Conservation (phyloP, 2,797 vertebrate genomes). For the Cyprinodon diabolis region DNA sequence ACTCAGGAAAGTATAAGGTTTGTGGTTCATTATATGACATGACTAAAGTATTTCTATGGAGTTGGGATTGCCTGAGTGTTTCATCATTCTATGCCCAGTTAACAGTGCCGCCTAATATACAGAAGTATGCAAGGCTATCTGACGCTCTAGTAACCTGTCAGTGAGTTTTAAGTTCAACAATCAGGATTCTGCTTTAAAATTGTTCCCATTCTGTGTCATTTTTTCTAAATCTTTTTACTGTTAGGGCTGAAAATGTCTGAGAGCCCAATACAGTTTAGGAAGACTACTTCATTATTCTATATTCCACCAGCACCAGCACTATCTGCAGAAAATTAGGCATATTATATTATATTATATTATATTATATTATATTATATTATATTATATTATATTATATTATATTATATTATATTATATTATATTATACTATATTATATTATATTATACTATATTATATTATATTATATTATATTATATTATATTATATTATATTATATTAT, state of each 20-base stretch:
- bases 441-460: no score
- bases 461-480: no score
- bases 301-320: no score
- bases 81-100: conserved; percentile 5
- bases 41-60: background rate
- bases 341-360: background rate
- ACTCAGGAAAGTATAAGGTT: background rate
- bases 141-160: background rate
- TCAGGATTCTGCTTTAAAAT: background rate
- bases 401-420: no score
- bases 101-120: background rate
- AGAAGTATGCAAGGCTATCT: background rate
- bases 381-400: no score
- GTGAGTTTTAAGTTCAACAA: background rate
- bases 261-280: no score
- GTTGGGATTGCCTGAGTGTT: background rate
- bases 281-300: background rate
- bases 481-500: no score
- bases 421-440: no score
- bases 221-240: background rate
- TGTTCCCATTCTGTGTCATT: background rate
- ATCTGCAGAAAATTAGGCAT: background rate
- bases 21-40: background rate
- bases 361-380: no score
- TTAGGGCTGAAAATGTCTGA: background rate